phyloP scores from a whole-genome alignment of 2,113 vertebrate species.

The Phylloscopus whistleri region DNA sequence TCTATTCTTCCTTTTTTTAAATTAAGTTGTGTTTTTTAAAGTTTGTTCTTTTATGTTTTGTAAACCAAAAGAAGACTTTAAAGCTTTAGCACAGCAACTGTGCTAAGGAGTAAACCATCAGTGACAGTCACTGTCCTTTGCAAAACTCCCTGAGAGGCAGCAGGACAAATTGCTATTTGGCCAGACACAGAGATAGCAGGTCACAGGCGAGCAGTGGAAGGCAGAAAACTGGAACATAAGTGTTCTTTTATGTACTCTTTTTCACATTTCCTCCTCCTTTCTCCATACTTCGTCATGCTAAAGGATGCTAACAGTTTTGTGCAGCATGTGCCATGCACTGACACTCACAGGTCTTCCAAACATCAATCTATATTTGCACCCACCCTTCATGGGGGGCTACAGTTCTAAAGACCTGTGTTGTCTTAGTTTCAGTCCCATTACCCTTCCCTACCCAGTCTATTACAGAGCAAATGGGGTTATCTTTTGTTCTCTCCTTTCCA shows the following conservation, averaged over 20 bases:
- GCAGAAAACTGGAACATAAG: neutral
- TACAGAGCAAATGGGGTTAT: neutral
- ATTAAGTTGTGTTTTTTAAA: neutral
- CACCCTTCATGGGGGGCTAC: fast-evolving
- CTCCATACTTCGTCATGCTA: neutral
- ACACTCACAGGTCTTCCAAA: neutral
- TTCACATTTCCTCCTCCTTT: neutral
- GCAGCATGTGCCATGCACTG: neutral
- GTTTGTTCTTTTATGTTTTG: neutral
- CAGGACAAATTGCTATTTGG: neutral
- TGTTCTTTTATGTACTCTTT: neutral
- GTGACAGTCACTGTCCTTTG: neutral
- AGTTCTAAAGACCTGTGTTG: neutral
- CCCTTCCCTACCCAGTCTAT: neutral
- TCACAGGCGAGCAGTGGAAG: neutral
- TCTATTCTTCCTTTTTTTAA: neutral
- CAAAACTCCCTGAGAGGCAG: neutral
- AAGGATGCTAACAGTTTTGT: neutral
- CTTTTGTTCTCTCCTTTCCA: neutral
- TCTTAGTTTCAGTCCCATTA: neutral
- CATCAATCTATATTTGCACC: neutral
- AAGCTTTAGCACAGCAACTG: neutral
- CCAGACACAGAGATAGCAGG: neutral
- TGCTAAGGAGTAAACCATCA: neutral
- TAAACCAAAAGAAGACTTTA: neutral